Base-by-base conservation (phyloP, 2,888 invertebrate genomes). In the Drosophila emarginata region DNA sequence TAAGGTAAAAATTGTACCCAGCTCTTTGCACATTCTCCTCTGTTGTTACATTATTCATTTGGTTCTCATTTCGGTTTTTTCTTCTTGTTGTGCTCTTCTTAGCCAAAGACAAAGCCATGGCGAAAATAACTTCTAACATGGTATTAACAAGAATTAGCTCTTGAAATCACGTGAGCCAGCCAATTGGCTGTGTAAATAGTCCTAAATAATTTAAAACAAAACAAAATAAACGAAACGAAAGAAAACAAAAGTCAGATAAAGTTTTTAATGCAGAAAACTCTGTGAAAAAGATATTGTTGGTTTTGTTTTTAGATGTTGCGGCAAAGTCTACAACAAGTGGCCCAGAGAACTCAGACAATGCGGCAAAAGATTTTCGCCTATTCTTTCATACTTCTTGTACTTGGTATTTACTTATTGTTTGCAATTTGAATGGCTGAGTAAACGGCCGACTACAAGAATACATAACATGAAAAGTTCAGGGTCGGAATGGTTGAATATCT, bases 131-230 rank as follows among this genome's bases (percentile, higher is more conserved):
- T 45, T 45, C 21, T 39, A 39, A 58, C 21, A 45, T 45, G 4
- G 21, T 54, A 68, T 61, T 67, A 68, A 54, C 14, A 68, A 26
- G 37, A 60, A 67, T 67, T 67, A 54, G 37, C 37, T 23, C 28
- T 18, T 23, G 39, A 18, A n/a, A 2, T 63, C 69, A 69, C 64
- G 71, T 70, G 59, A 70, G 53, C 32, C 54, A 62, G 50, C 66
- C 83, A 86, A 81, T 78, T 73, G 80, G 57, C 80, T 81, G 83
- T 73, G 83, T 79, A 82, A 82, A 80, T 66, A 74, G 77, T 81
- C 77, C 74, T 80, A 80, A 81, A 85, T 80, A 85, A 74, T 85
- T 80, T 74, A 77, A 79, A 79, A 69, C 15, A 54, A 52, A 14
- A 26, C 7, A 1, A 14, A 52, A 9, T n/a, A 26, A 52, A 52